phyloP scores from a whole-genome alignment of 1,140 invertebrate genomes.

The Scaptomyza pallida region DNA sequence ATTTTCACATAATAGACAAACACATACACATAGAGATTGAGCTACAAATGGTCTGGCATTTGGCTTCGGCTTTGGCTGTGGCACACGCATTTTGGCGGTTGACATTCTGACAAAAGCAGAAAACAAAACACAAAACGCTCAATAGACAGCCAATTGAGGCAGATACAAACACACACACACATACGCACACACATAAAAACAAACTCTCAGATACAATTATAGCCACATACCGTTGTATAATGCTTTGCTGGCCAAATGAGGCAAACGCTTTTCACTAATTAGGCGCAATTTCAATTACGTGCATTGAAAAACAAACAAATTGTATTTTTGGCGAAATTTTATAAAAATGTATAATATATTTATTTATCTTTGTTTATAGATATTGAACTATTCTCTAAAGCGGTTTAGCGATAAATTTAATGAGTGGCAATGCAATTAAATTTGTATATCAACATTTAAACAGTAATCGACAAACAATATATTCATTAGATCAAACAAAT shows the following conservation, averaged over 20 bases:
- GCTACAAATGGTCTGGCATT: conserved; percentile 26
- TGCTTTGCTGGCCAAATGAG: conserved; percentile 51
- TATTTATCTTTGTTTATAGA: background rate
- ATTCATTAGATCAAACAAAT: conserved; percentile 12
- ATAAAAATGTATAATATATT: conserved; percentile 28
- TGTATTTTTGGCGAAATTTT: conserved; percentile 18
- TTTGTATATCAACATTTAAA: background rate
- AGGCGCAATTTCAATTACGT: conserved; percentile 70
- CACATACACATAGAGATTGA: conserved; percentile 8
- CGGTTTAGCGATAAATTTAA: conserved; percentile 12
- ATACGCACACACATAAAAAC: conserved; percentile 1
- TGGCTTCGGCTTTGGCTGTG: conserved; percentile 45
- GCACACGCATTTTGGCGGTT: conserved; percentile 56
- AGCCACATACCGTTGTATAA: conserved; percentile 5
- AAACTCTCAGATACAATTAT: background rate
- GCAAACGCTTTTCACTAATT: conserved; percentile 64
- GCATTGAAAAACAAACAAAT: conserved; percentile 28
- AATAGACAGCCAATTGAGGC: conserved; percentile 47
- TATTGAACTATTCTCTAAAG: background rate
- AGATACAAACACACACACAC: conserved; percentile 14
- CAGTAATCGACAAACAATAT: conserved; percentile 1
- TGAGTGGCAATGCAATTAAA: conserved; percentile 14
- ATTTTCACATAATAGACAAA: conserved; percentile 71
- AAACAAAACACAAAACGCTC: conserved; percentile 29
- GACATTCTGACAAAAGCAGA: conserved; percentile 59